phyloP scores from a whole-genome alignment of 2,797 vertebrate species.

The Smutsia gigantea region DNA sequence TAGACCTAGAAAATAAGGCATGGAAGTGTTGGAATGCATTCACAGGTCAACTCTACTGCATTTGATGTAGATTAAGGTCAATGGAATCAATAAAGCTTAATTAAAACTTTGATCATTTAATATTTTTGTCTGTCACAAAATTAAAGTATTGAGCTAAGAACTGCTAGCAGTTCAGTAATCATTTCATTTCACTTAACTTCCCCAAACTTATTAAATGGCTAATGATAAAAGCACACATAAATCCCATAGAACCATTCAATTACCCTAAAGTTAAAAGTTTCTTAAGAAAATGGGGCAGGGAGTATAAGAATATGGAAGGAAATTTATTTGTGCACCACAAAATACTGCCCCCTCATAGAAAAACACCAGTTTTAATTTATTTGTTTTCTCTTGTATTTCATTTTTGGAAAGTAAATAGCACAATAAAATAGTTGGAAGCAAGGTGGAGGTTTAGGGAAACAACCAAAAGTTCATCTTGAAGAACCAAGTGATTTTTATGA shows the following conservation, averaged over 20 bases:
- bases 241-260: not conserved
- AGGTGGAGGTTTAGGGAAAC: not conserved
- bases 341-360: not conserved
- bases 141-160: constrained; percentile 24
- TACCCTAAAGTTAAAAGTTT: not conserved
- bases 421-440: not conserved
- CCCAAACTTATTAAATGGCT: not conserved
- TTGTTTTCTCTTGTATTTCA: not conserved
- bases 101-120: constrained; percentile 61
- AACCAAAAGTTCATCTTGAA: not conserved
- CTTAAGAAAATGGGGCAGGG: not conserved
- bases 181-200: constrained; percentile 30
- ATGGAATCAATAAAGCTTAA: constrained; percentile 61
- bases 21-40: not conserved
- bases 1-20: constrained; percentile 28
- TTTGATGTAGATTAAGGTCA: constrained; percentile 40
- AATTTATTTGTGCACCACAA: not conserved
- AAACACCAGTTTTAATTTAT: not conserved
- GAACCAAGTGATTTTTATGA: not conserved
- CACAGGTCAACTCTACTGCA: not conserved
- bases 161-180: not conserved
- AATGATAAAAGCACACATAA: not conserved
- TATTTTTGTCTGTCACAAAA: constrained; percentile 56
- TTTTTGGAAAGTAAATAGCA: not conserved
- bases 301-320: not conserved